phyloP scores from a whole-genome alignment of 2,888 invertebrate genomes.

The Ctena decussata region DNA sequence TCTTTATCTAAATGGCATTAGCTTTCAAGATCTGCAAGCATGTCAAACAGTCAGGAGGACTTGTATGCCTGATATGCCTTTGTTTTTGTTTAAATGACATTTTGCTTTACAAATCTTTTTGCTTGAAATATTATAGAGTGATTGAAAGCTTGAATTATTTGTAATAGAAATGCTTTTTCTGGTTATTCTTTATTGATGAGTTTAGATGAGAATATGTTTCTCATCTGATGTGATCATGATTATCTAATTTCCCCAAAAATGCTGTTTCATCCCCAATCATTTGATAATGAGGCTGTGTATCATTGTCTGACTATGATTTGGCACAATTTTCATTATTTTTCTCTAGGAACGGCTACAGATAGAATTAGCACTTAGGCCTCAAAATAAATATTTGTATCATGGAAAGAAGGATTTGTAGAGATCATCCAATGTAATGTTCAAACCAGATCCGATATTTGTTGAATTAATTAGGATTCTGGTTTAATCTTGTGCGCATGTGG shows the following conservation, averaged over 20 bases:
- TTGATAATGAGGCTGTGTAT: background rate
- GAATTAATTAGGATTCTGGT: background rate
- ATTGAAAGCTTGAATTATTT: too few species aligned
- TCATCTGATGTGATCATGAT: background rate
- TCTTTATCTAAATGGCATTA: too few species aligned
- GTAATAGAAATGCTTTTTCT: too few species aligned
- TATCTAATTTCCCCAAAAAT: background rate
- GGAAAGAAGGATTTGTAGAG: too few species aligned
- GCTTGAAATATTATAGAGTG: too few species aligned
- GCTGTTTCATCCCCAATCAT: background rate
- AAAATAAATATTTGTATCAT: constrained; percentile 6
- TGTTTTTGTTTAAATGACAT: too few species aligned
- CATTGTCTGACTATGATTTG: background rate
- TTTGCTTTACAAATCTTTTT: too few species aligned
- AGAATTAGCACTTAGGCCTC: background rate
- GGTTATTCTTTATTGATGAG: too few species aligned
- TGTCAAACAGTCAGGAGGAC: too few species aligned
- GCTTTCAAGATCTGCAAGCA: too few species aligned
- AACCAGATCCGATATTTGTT: background rate
- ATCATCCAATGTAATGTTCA: background rate
- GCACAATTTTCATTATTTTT: background rate
- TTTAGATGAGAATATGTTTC: too few species aligned
- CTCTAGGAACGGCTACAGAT: background rate
- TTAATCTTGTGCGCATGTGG: background rate
- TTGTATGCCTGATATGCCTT: too few species aligned